Percentiles rank a stretch among this genome's conserved stretches.
Evolutionary conservation across 2,888 invertebrate genomes (phyloP).

Genomic region (Epirrhoe tristata): DNA sequence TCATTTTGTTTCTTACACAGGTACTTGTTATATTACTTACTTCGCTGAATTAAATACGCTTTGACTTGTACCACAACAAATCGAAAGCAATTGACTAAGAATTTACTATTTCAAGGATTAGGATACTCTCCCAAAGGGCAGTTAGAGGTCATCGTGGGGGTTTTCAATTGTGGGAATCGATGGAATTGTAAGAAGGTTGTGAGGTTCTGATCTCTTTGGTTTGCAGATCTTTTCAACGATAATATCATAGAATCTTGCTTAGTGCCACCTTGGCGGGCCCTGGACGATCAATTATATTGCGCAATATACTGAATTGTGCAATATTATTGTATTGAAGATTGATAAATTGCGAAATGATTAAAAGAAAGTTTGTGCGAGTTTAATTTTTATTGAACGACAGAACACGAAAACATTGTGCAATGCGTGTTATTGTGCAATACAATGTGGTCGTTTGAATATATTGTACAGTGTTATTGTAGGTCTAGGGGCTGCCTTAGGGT

Average conservation of each 20-base stretch:
- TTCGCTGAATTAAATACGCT: slow-evolving; percentile 1
- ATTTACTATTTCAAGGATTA: slow-evolving; percentile 52
- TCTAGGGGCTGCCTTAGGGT: no score
- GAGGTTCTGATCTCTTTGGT: not conserved
- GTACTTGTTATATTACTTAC: not conserved
- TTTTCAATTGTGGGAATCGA: slow-evolving; percentile 44
- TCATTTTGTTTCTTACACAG: not conserved
- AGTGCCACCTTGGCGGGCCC: no score
- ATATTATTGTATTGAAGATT: no score
- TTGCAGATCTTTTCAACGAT: not conserved
- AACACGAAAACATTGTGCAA: no score
- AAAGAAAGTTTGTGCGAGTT: no score
- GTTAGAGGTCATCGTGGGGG: slow-evolving; percentile 39
- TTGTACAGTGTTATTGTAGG: no score
- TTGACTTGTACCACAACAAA: slow-evolving; percentile 43
- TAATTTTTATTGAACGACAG: no score
- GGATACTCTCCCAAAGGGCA: slow-evolving; percentile 37
- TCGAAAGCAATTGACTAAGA: slow-evolving; percentile 68
- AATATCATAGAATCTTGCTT: not conserved
- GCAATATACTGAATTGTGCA: no score
- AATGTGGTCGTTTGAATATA: no score
- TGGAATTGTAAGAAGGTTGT: slow-evolving; percentile 2
- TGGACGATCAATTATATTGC: no score
- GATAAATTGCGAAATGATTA: no score
- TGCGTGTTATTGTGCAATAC: no score